Evolutionary conservation across 2,888 invertebrate species (phyloP), one percentile per base, ranked within the genome.

Genomic region (Malacosoma neustria): DNA sequence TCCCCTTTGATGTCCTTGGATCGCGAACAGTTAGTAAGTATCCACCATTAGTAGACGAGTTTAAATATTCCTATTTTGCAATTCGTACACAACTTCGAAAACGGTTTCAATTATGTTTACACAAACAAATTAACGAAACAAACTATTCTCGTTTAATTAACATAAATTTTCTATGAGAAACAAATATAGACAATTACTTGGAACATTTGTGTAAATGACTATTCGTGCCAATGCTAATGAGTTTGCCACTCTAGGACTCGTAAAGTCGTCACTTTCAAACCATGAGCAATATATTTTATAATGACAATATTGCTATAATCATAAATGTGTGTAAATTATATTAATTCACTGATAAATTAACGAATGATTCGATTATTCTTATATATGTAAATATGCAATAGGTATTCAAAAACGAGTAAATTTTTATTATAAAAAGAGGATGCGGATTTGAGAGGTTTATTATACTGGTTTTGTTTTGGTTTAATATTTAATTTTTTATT

Each of bases 201-300:
- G 44, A 43, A 42, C 43, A 64, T 62, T 61, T 65, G 61, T 63
- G 64, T 57, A 56, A 60, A 70, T 54, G 50, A 59, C 58, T 65
- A 70, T 72, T 72, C 61, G 67, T 72, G 72, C 67, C 64, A 65
- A 70, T 71, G 68, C 61, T 77, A 76, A 76, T 77, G 73, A 71
- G 61, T 58, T 60, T 55, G 63, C 64, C 65, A 67, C 66, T 69
- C 67, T 64, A 38, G 48, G 51, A 56, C 58, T 70, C 63, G 53
- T 63, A 63, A 63, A 66, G 58, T 56, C 55, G 49, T 58, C 55
- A 57, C 50, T 57, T 55, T 48, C 45, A 47, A 52, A 55, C 50
- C 49, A 46, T 45, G 37, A 47, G 40, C 29, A 42, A 49, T 41
- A 54, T 42, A 57, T 60, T 35, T 30, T 11, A 45, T 42, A 50